Evolutionary conservation across 2,888 invertebrate species (phyloP), one percentile per base, ranked within the genome.

Genomic region (Bunonema sp.): DNA sequence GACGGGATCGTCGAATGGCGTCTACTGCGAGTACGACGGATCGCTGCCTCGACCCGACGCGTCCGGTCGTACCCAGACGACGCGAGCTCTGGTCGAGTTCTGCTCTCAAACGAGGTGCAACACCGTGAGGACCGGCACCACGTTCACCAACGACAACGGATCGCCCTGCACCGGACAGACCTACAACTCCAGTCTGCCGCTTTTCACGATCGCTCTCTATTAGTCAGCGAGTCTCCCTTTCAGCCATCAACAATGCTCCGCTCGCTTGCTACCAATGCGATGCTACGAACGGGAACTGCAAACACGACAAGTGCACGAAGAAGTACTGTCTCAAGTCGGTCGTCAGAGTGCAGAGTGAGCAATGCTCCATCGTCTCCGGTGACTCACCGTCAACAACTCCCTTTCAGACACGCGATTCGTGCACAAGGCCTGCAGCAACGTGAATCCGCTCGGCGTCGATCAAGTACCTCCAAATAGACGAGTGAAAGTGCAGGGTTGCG

Each of bases 261-360:
- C 35, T 52, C 2, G 42, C 44, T 22, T 55, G 52, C 18, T 55
- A 52, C 31, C 52, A 55, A 15, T 55, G 55, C 21, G 39, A 35
- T 4, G 45, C 50, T 10, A 34, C 42, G 10, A 43, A 46, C 24
- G 46, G 47, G 16, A 44, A 53, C 35, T 55, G 52, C 40, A 44
- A 46, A 15, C 45, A 48, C 28, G 46, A 48, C 2, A 40, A 42
- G 19, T 55, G 55, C 33, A 37, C 41, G 26, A 55, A 55, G 37
- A 55, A 55, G 38, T 55, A 55, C 31, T 55, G 55, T 35, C 21
- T 44, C 31, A 52, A 51, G 32, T 42, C 45, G 26, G 40, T 40
- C 24, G 41, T 49, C 1, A 37, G 39, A n/a, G 8, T 54, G 5
- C 44, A 46, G 23, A 45, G 50, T 47, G 8, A 37, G 37, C n/a